Conservation (phyloP, 2,113 vertebrate genomes). For the Triplophysa rosa region DNA sequence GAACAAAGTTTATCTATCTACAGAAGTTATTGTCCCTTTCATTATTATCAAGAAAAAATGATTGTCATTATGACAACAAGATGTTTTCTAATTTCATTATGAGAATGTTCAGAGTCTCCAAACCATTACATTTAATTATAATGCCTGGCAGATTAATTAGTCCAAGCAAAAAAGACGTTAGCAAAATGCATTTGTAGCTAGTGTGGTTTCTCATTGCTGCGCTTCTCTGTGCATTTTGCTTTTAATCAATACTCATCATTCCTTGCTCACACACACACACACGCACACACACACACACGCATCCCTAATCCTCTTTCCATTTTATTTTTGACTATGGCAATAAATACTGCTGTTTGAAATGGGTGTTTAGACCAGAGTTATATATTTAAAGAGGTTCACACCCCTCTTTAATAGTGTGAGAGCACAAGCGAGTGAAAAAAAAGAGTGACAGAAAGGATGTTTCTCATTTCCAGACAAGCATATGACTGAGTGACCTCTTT, state of each 20-base stretch:
- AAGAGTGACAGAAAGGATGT: constrained; percentile 21
- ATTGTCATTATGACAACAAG: neutral
- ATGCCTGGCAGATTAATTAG: constrained; percentile 19
- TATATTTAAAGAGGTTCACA: too few relatives aligned
- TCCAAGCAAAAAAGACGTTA: constrained; percentile 1
- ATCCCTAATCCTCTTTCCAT: neutral
- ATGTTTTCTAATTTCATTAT: constrained; percentile 17
- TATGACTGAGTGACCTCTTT: neutral
- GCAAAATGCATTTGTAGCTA: constrained; percentile 9
- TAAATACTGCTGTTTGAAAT: neutral
- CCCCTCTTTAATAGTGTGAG: constrained; percentile 1
- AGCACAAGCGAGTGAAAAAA: neutral
- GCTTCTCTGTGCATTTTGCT: constrained; percentile 22
- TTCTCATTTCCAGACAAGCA: constrained; percentile 23
- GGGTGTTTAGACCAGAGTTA: neutral
- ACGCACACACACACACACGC: too few relatives aligned
- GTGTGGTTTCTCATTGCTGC: constrained; percentile 8
- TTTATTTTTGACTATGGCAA: neutral
- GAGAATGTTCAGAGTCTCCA: neutral
- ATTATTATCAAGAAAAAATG: neutral
- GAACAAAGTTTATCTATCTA: neutral
- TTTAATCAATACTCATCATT: constrained; percentile 53
- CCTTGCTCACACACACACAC: too few relatives aligned
- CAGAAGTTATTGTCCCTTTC: neutral
- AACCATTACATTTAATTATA: constrained; percentile 23